Evolutionary conservation across 2,797 vertebrate species (phyloP), one percentile per base, ranked within the genome.

Genomic region (Amblyopsis hoosieri): DNA sequence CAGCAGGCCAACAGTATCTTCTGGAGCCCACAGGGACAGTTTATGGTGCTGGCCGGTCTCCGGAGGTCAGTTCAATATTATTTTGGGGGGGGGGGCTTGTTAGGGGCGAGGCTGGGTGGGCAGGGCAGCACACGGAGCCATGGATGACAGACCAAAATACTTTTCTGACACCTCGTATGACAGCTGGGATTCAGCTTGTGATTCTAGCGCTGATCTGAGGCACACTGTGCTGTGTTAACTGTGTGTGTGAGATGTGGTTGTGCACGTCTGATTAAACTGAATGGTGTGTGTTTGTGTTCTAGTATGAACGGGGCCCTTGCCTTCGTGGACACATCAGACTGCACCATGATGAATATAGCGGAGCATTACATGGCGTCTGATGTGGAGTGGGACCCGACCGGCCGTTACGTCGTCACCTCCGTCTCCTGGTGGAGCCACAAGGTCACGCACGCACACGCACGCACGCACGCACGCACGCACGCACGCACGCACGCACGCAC

Each of bases 401-500:
- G 98, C 19, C 93, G 98, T 82, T 99, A 95, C 0, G 90, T 99
- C 0, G 93, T 99, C 69, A 99, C 97, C 45, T 99, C 98, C 0
- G 97, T 99, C 69, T 99, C 97, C 37, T 99, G 97, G 97, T 99
- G 97, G 98, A 99, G 97, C 83, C 97, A 99, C 86, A 99, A 99
- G 95, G 97, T 97, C n/a, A 6, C 2, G 8, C 42, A 12, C 29
- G 1, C 13, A 6, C 4, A 19, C 13, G 4, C 48, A 3, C 47
- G n/a, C n/a, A 6, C 2, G 8, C 42, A 12, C 29, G 1, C 13
- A 6, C 4, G 13, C 13, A 4, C 48, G 2, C 47, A 5, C 2
- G n/a, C n/a, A 6, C 2, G 8, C 42, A 12, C 29, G 1, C n/a
- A n/a, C n/a, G n/a, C n/a, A n/a, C n/a, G n/a, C 13, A 4, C 8